Evolutionary conservation across 2,888 invertebrate genomes (phyloP).

Genomic region (Ceriagrion tenellum): DNA sequence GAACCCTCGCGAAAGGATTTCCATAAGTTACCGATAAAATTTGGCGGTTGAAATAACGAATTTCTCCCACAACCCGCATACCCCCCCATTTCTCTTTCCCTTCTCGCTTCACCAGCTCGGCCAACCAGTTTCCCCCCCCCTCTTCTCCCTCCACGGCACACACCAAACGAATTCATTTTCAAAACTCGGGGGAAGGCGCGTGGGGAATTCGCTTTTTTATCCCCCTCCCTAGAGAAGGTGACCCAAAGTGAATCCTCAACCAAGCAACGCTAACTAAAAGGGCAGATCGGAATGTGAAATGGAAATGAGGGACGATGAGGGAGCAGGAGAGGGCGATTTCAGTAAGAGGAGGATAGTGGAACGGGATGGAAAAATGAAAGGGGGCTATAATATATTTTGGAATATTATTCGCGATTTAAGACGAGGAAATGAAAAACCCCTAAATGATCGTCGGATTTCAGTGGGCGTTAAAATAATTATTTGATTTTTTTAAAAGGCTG

Average conservation of each 20-base stretch:
- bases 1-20: conserved; percentile 58
- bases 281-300: not conserved
- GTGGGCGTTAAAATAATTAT: not conserved
- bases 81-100: not conserved
- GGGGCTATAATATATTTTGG: conserved; percentile 46
- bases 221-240: not conserved
- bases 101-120: not conserved
- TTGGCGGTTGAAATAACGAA: conserved; percentile 60
- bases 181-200: not conserved
- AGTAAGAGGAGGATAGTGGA: not conserved
- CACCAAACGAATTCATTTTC: conserved; percentile 47
- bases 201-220: conserved; percentile 20
- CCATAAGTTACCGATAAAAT: conserved; percentile 66
- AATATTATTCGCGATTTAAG: conserved; percentile 45
- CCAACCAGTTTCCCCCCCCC: not conserved
- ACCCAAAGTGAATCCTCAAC: conserved; percentile 30
- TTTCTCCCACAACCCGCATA: not conserved
- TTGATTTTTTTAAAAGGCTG: not conserved
- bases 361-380: conserved; percentile 21
- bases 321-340: not conserved
- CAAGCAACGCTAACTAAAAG: not conserved
- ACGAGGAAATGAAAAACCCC: conserved; percentile 48
- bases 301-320: not conserved
- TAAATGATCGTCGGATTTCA: conserved; percentile 47
- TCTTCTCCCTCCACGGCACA: not conserved